These are phyloP conservation scores for Drosophila bocqueti DNA, from an alignment of 1,140 invertebrate genomes.

Conservation along the genomic window DNA sequence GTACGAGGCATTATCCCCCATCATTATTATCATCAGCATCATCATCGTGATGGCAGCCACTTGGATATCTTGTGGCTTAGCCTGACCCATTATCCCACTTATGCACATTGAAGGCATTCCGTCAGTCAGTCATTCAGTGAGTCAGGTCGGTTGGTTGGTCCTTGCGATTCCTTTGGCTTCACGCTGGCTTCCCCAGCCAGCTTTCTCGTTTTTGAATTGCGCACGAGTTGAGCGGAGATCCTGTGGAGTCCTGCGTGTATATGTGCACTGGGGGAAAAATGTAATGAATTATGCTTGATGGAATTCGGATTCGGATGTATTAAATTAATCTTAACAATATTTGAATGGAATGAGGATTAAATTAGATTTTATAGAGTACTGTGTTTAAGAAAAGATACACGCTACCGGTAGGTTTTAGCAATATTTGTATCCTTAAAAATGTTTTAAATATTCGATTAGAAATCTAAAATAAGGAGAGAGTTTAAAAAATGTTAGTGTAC, in stretches of 20 bases:
- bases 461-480: neutral
- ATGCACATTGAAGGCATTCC: constrained; percentile 81
- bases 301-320: too few relatives aligned
- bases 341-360: too few relatives aligned
- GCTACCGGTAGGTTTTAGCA: too few relatives aligned
- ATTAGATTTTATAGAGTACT: too few relatives aligned
- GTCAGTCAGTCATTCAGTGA: constrained; percentile 39
- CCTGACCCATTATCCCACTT: constrained; percentile 82
- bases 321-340: too few relatives aligned
- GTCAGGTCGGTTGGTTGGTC: constrained; percentile 20
- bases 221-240: constrained; percentile 51
- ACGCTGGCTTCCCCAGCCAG: constrained; percentile 34
- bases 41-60: constrained; percentile 56
- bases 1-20: constrained; percentile 35
- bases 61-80: constrained; percentile 79
- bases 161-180: constrained; percentile 41
- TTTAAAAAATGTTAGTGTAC: too few relatives aligned
- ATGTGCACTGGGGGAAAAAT: constrained; percentile 3
- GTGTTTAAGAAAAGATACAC: too few relatives aligned
- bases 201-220: constrained; percentile 50
- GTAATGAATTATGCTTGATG: neutral
- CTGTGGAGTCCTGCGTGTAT: constrained; percentile 40
- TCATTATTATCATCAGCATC: constrained; percentile 55
- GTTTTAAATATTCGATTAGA: neutral
- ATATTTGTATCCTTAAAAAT: too few relatives aligned